phyloP scores from a whole-genome alignment of 2,888 invertebrate species.

The Chloromyia formosa region DNA sequence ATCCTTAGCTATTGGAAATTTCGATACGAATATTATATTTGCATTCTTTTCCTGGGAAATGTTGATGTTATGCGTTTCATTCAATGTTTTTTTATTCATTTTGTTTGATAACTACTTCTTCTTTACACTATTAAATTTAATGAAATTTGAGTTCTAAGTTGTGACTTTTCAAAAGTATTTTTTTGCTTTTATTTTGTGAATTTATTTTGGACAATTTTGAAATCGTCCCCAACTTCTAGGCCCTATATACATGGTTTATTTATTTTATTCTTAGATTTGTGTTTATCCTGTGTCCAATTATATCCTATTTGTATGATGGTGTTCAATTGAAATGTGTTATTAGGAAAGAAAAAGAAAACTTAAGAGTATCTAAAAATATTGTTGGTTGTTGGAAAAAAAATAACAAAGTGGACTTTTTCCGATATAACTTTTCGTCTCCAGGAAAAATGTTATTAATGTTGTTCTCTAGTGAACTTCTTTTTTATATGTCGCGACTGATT shows the following conservation, averaged over 20 bases:
- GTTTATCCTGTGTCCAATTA: not conserved
- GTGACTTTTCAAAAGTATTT: constrained; percentile 50
- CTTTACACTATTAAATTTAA: constrained; percentile 48
- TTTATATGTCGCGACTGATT: not conserved
- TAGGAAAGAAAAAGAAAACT: too few relatives aligned
- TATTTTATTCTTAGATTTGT: constrained; percentile 43
- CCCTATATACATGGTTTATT: constrained; percentile 18
- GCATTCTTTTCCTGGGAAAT: too few relatives aligned
- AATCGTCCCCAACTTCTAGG: constrained; percentile 33
- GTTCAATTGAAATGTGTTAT: too few relatives aligned
- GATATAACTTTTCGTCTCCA: too few relatives aligned
- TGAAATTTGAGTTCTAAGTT: constrained; percentile 49
- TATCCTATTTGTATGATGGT: too few relatives aligned
- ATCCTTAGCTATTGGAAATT: too few relatives aligned
- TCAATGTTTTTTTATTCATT: constrained; percentile 49
- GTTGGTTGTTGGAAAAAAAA: too few relatives aligned
- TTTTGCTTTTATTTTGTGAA: constrained; percentile 45
- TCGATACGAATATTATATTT: too few relatives aligned
- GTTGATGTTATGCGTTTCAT: not conserved
- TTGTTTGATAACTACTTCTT: constrained; percentile 46
- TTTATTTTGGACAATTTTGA: constrained; percentile 31
- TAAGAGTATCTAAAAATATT: too few relatives aligned
- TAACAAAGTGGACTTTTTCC: too few relatives aligned
- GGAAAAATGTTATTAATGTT: constrained; percentile 43
- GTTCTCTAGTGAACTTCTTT: not conserved